Conservation (phyloP, 1,140 invertebrate genomes). For the Trichogramma pretiosum region DNA sequence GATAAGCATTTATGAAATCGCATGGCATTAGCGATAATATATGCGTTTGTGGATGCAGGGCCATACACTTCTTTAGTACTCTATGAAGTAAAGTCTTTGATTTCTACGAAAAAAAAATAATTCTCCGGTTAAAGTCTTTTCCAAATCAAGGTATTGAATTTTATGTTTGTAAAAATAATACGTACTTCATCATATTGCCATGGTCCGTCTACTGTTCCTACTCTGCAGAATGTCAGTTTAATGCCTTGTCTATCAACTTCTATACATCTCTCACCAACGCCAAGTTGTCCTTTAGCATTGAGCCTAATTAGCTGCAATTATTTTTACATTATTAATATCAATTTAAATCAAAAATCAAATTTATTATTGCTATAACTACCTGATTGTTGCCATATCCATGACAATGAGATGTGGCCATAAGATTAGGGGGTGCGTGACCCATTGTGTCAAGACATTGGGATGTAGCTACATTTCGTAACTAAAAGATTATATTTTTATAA, state of each 20-base stretch:
- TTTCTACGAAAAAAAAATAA: slow-evolving; percentile 42
- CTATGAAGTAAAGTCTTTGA: slow-evolving; percentile 70
- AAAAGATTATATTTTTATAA: neutral
- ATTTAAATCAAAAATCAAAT: slow-evolving; percentile 5
- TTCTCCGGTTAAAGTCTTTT: too few species aligned
- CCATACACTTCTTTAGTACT: slow-evolving; percentile 74
- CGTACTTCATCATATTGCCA: slow-evolving; percentile 77
- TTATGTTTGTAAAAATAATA: slow-evolving; percentile 5
- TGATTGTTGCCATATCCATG: slow-evolving; percentile 94
- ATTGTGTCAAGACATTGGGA: slow-evolving; percentile 82
- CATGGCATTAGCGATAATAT: slow-evolving; percentile 70
- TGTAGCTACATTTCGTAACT: slow-evolving; percentile 68
- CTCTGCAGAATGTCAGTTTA: slow-evolving; percentile 77
- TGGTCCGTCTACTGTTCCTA: slow-evolving; percentile 87
- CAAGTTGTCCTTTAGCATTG: slow-evolving; percentile 89
- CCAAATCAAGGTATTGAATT: too few species aligned
- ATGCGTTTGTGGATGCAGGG: slow-evolving; percentile 72
- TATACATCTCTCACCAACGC: slow-evolving; percentile 90
- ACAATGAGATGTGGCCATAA: slow-evolving; percentile 74
- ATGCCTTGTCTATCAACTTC: slow-evolving; percentile 78
- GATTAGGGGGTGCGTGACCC: slow-evolving; percentile 73
- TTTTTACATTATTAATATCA: slow-evolving; percentile 7
- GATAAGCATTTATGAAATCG: slow-evolving; percentile 76
- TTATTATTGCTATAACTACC: slow-evolving; percentile 37
- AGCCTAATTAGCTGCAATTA: slow-evolving; percentile 68